Base-by-base conservation (phyloP, 1,140 invertebrate species). In the Sycophila sp. region DNA sequence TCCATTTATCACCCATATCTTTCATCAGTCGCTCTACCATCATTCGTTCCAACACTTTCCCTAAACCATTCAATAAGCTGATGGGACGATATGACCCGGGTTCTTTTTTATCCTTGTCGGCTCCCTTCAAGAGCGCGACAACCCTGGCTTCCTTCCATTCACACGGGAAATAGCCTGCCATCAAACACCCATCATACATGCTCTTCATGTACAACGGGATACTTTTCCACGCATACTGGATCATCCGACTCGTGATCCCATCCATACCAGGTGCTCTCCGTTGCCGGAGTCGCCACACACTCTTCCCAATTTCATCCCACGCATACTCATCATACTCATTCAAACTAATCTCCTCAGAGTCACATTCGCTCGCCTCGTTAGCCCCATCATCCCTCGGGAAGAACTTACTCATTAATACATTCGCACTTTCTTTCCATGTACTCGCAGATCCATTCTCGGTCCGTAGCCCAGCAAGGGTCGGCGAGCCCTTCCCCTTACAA, bases 11-110 rank as follows among this genome's bases (percentile, higher is more conserved):
- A 28, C n/a, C 59, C 11, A 45, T 32, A n/a, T n/a, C 11, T 19
- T 42, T 53, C 17, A 67, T 49, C 24, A 76, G 24, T 59, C 76
- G 70, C 11, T 60, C 30, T 11, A 75, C 73, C 63, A 77, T 59
- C 8, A 78, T 63, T 30, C 59, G 55, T 53, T 78, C 77, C 55
- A 77, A 66, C 11, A 78, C 72, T 60, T 78, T 78, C 2, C 73
- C 72, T 36, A 75, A 36, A 4, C 69, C 68, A 32, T 71, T 69
- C 22, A 77, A 56, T n/a, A 78, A 59, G 17, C 70, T 64, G 19
- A 76, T 77, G 1, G 74, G 74, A 28, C 77, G 42, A 53, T 78
- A 75, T 19, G 77, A 78, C 15, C 49, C 26, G 10, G 55, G 34
- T 32, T 72, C n/a, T 1, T 11, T 55, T 45, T 17, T 71, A n/a